A percentile compares a stretch with the other conserved stretches of the same genome.
These are phyloP conservation scores for Glaucidium brasilianum DNA, from an alignment of 2,113 vertebrate genomes.

Conservation along the genomic window DNA sequence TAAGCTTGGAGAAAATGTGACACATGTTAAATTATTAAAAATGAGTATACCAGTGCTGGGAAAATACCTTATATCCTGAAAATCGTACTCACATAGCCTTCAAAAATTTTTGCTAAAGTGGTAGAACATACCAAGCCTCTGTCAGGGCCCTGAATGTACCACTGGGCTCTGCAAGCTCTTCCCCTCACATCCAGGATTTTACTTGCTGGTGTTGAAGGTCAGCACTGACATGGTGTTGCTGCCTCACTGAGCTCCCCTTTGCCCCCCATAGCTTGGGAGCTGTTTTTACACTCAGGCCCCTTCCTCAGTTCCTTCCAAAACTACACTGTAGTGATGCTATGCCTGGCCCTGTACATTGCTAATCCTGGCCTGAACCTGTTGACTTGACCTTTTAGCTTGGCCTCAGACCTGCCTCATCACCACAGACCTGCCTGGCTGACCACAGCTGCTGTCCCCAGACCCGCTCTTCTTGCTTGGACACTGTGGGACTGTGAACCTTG, in stretches of 20 bases:
- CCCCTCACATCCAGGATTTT: accelerated
- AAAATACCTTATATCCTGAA: neutral
- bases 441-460: neutral
- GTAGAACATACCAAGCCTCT: neutral
- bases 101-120: neutral
- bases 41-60: neutral
- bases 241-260: neutral
- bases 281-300: neutral
- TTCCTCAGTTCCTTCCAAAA: neutral
- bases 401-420: neutral
- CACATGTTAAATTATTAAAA: neutral
- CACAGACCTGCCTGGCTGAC: neutral
- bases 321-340: accelerated
- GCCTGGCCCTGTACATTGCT: neutral
- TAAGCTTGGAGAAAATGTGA: neutral
- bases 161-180: neutral
- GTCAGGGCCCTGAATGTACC: neutral
- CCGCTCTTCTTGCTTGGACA: neutral
- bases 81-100: neutral
- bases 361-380: neutral
- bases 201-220: neutral
- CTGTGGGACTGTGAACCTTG: neutral
- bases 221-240: neutral
- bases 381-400: neutral
- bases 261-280: neutral